Conservation (phyloP, 2,888 invertebrate species). For the Oxyscelio sp. region DNA sequence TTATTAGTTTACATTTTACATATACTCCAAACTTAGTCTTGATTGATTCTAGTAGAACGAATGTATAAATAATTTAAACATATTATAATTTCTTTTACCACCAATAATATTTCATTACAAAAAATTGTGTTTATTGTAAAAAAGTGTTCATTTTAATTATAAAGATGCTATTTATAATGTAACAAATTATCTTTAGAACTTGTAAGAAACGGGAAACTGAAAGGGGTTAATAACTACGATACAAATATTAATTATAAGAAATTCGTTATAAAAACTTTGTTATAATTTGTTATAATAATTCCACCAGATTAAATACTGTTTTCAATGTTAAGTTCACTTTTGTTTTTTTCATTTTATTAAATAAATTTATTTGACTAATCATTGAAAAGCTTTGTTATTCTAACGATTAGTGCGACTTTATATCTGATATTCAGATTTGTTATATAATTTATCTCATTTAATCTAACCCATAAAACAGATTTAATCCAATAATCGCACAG, state of each 20-base stretch:
- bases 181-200: too few relatives aligned
- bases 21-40: constrained; percentile 2
- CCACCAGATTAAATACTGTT: too few relatives aligned
- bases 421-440: constrained; percentile 38
- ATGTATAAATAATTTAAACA: constrained; percentile 6
- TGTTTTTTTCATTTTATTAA: constrained; percentile 18
- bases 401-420: constrained; percentile 17
- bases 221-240: too few relatives aligned
- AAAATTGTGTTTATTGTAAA: too few relatives aligned
- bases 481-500: constrained; percentile 64
- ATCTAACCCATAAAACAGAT: constrained; percentile 40
- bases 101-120: too few relatives aligned
- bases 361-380: constrained; percentile 27
- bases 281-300: too few relatives aligned
- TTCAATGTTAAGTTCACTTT: too few relatives aligned
- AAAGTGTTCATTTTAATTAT: too few relatives aligned
- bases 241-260: neutral
- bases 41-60: neutral
- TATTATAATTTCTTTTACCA: too few relatives aligned
- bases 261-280: neutral
- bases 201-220: too few relatives aligned
- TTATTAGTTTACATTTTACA: constrained; percentile 30
- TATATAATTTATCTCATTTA: constrained; percentile 44
- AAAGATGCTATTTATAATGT: too few relatives aligned
- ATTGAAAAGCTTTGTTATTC: neutral